Base-by-base conservation (phyloP, 53 echinoderm and acorn worm species). In the Luidia sarsii region DNA sequence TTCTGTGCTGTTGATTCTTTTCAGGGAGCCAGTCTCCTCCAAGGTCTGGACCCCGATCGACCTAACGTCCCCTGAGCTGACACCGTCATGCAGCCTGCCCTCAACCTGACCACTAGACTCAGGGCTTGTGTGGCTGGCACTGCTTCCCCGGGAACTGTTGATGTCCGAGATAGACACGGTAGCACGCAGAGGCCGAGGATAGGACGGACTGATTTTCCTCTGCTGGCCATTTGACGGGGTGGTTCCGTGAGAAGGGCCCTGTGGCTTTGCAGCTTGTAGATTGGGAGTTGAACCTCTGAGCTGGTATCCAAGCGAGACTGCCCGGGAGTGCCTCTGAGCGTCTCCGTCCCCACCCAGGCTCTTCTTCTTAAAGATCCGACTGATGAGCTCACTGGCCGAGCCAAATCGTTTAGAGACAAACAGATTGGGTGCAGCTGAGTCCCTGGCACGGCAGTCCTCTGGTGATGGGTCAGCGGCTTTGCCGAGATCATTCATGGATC, bases 161-260 rank as follows among this genome's bases (percentile, higher is more conserved):
- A 91, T 71, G 32, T 90, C 85, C 8, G 95, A 89, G 51, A 81
- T 80, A 4, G 94, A 91, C 2, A 89, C 75, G 72, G 94, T 99
- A 18, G 99, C 94, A 49, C 89, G 83, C 48, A 99, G 48, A 18
- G 99, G 97, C n/a, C 87, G 64, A 34, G 94, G 99, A 35, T 99
- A 97, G 0, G 91, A 64, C 2, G 89, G 89, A 33, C 85, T 93
- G 64, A 87, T 81, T 71, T 59, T 87, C 62, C 65, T 31, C 8
- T 79, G 67, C 14, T 18, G 14, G 31, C 28, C 62, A 25, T 79
- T 45, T 7, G 41, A 41, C 15, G 83, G 46, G 36, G 89, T 51
- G 16, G 65, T 56, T 25, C 67, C 63, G 18, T 39, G 29, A 2
- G 50, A 39, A 22, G 24, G 51, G 48, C 56, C 25, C 48, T 48